Percentiles rank a stretch among this genome's conserved stretches.
phyloP scores from a whole-genome alignment of 2,888 invertebrate species.

The Drosophila austrosaltans region DNA sequence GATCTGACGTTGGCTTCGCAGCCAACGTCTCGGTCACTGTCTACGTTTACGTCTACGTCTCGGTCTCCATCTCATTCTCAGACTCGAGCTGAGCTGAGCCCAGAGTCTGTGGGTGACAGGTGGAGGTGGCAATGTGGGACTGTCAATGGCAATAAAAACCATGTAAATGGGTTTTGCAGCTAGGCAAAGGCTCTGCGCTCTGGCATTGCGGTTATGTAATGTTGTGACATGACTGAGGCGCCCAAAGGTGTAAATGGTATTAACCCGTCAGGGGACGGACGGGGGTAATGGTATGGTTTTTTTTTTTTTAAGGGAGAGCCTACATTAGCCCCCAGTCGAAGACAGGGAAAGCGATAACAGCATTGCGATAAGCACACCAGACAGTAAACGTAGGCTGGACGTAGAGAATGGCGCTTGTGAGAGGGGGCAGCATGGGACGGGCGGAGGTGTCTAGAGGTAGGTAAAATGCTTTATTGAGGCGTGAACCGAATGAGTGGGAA shows the following conservation, averaged over 20 bases:
- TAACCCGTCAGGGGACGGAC: constrained; percentile 24
- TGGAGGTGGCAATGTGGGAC: constrained; percentile 41
- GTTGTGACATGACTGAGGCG: constrained; percentile 39
- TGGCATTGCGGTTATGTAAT: constrained; percentile 53
- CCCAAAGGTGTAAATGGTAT: constrained; percentile 39
- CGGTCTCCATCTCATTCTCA: not conserved
- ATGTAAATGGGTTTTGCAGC: constrained; percentile 57
- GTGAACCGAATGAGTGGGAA: constrained; percentile 20
- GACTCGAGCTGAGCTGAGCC: not conserved
- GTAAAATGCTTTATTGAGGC: constrained; percentile 39
- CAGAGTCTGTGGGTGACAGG: constrained; percentile 61
- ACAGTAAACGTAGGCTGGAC: constrained; percentile 40
- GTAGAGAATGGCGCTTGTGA: not conserved
- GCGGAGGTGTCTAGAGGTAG: not conserved
- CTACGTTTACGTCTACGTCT: not conserved
- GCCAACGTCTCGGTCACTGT: constrained; percentile 12
- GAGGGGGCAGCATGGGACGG: not conserved
- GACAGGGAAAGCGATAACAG: constrained; percentile 44
- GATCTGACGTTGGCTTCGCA: constrained; percentile 25
- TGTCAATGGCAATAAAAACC: constrained; percentile 62
- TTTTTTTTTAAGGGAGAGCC: not conserved
- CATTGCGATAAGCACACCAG: constrained; percentile 48
- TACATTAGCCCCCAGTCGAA: constrained; percentile 11
- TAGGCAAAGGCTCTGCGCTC: constrained; percentile 36
- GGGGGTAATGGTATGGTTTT: not conserved